Evolutionary conservation across 2,113 vertebrate species (phyloP).

Genomic region (Leptosomus discolor): DNA sequence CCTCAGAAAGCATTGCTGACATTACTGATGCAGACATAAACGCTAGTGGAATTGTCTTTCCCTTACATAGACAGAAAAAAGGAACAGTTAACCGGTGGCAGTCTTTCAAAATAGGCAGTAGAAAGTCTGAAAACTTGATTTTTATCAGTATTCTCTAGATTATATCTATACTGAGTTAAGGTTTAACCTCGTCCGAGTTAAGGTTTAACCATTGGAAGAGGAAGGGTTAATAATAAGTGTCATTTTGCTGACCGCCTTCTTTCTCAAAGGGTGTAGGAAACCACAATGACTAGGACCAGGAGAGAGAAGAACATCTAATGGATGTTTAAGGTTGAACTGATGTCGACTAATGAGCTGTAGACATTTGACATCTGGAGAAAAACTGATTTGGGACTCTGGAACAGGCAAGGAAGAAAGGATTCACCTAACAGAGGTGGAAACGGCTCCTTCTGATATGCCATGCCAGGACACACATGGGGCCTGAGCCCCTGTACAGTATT

Average conservation of each 20-base stretch:
- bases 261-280: background rate
- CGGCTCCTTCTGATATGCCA: rapidly evolving
- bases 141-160: background rate
- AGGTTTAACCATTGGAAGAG: background rate
- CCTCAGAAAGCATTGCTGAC: background rate
- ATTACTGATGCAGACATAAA: background rate
- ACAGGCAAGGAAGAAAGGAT: background rate
- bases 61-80: background rate
- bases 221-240: background rate
- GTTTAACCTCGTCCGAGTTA: background rate
- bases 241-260: background rate
- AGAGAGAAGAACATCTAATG: background rate
- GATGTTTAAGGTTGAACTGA: background rate
- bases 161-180: background rate
- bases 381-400: background rate
- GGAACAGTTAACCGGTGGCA: background rate
- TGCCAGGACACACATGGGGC: background rate
- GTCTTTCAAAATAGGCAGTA: background rate
- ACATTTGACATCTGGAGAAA: background rate
- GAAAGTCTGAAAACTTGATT: background rate
- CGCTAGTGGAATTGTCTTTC: background rate
- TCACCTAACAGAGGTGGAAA: background rate
- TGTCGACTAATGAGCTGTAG: background rate
- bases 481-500: background rate
- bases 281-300: background rate